phyloP scores from a whole-genome alignment of 1,140 invertebrate species.

The Drosophila baimaii region DNA sequence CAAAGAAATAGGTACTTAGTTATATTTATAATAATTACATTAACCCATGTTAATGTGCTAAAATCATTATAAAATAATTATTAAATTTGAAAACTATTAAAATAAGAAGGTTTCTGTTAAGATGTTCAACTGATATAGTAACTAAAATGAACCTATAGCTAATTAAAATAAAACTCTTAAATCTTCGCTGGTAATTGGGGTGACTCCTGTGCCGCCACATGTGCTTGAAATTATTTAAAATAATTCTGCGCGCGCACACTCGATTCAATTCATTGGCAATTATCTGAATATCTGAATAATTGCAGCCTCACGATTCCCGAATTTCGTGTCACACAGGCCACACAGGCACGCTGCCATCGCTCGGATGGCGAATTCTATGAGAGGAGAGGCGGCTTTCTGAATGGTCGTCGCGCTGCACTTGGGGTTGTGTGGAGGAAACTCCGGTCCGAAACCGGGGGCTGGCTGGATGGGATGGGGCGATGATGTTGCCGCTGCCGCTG shows the following conservation, averaged over 20 bases:
- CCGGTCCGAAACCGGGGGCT: slow-evolving; percentile 17
- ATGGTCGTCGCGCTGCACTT: slow-evolving; percentile 14
- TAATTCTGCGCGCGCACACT: slow-evolving; percentile 9
- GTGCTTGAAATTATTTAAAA: not conserved
- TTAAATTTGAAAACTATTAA: too few species aligned
- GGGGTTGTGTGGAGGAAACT: slow-evolving; percentile 36
- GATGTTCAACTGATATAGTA: too few species aligned
- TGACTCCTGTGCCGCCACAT: not conserved
- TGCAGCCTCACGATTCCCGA: slow-evolving; percentile 21
- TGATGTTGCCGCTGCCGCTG: slow-evolving; percentile 37
- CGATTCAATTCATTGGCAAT: slow-evolving; percentile 5
- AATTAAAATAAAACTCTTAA: not conserved
- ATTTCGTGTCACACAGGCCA: slow-evolving; percentile 22
- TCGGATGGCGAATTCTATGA: slow-evolving; percentile 21
- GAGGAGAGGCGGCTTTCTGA: slow-evolving; percentile 18
- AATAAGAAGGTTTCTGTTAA: too few species aligned
- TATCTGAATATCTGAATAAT: slow-evolving; percentile 8
- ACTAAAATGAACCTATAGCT: too few species aligned
- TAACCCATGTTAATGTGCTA: too few species aligned
- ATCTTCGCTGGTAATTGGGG: not conserved
- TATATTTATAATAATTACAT: not conserved
- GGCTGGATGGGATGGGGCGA: slow-evolving; percentile 13
- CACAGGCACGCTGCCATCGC: slow-evolving; percentile 32
- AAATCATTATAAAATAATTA: too few species aligned
- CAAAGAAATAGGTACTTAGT: not conserved